Percentiles rank a stretch among this genome's conserved stretches.
Evolutionary conservation across 2,797 vertebrate genomes (phyloP).

Genomic region (Vespertilio murinus): DNA sequence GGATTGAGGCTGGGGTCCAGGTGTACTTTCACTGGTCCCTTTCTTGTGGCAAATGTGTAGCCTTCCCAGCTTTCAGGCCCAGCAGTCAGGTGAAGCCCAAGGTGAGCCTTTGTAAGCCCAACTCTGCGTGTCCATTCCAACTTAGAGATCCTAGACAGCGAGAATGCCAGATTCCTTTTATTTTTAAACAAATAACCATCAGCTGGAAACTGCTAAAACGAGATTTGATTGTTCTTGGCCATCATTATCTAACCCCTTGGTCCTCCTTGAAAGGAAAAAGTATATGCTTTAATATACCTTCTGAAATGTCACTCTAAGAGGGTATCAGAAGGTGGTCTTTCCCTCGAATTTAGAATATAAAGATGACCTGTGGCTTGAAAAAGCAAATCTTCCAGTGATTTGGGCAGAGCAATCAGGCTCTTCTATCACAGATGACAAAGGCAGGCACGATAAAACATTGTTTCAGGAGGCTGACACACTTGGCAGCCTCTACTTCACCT

Average conservation of each 20-base stretch:
- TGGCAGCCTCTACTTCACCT: too few species aligned
- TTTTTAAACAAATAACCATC: neutral
- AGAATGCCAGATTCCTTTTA: neutral
- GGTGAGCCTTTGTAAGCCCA: neutral
- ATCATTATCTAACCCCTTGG: neutral
- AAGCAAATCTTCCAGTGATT: neutral
- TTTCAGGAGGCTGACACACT: neutral
- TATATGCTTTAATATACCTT: neutral
- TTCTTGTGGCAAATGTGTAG: neutral
- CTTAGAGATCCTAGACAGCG: neutral
- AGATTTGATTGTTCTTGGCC: neutral
- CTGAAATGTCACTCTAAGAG: neutral
- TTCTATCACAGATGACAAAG: neutral
- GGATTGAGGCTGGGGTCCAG: neutral
- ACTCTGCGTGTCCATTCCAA: too few species aligned
- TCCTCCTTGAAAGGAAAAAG: constrained; percentile 30
- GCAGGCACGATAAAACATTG: too few species aligned
- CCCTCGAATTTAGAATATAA: neutral
- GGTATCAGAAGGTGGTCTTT: neutral
- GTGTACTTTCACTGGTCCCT: neutral
- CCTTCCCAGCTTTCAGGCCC: neutral
- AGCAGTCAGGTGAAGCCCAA: neutral
- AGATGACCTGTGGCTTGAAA: neutral
- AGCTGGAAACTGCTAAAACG: neutral
- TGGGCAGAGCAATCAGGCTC: neutral